Percentiles rank a stretch among this genome's conserved stretches.
Evolutionary conservation across 2,888 invertebrate species (phyloP).

Genomic region (Caenorhabditis sulstoni): DNA sequence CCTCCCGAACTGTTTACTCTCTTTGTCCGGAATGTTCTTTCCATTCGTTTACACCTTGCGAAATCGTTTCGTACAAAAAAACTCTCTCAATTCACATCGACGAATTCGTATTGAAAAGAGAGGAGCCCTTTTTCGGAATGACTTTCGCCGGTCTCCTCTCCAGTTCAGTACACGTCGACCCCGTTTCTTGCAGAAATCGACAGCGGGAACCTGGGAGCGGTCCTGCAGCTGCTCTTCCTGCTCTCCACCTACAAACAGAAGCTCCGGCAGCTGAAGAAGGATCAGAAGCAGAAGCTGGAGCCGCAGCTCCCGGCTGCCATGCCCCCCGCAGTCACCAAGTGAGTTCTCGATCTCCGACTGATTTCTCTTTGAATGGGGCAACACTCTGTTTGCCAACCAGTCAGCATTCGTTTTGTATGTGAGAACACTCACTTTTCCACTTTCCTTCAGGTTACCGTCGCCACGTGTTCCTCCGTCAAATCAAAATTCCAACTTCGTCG

Average conservation of each 20-base stretch:
- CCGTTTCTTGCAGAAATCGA: conserved; percentile 86
- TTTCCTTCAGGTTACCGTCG: conserved; percentile 43
- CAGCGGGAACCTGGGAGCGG: conserved; percentile 94
- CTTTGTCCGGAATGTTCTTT: no score
- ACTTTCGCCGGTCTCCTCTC: neutral
- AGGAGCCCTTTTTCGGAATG: conserved; percentile 16
- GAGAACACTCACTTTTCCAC: neutral
- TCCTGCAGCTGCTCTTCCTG: conserved; percentile 94
- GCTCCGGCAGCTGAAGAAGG: conserved; percentile 68
- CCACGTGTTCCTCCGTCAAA: conserved; percentile 45
- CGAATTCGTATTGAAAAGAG: neutral
- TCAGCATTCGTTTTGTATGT: conserved; percentile 6
- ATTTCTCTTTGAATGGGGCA: conserved; percentile 23
- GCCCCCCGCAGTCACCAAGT: conserved; percentile 60
- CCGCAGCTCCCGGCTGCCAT: conserved; percentile 36
- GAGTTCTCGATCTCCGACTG: conserved; percentile 24
- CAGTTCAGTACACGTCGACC: neutral
- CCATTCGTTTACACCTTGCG: no score
- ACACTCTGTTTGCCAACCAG: conserved; percentile 3
- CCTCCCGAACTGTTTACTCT: no score
- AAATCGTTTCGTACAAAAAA: conserved; percentile 3
- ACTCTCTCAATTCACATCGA: conserved; percentile 10
- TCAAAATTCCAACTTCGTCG: conserved; percentile 26
- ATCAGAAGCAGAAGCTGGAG: conserved; percentile 49
- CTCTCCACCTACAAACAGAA: conserved; percentile 89